A percentile compares a stretch with the other conserved stretches of the same genome.
phyloP scores from a whole-genome alignment of 2,797 vertebrate species.

The Jordanella pulchra region DNA sequence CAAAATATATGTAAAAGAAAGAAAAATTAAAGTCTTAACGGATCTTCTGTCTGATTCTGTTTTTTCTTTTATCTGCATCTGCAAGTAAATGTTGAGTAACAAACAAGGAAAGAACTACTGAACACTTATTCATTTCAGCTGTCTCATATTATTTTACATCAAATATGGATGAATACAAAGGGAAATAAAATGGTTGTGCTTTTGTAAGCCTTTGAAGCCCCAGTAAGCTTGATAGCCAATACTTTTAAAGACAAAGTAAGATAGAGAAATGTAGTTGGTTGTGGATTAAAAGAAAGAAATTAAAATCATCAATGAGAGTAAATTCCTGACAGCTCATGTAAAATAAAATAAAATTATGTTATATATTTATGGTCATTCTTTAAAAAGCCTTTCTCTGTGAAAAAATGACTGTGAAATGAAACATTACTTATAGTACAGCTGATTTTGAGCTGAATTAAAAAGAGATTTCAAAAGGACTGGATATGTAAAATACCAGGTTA shows the following conservation, averaged over 20 bases:
- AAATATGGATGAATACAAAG: constrained; percentile 55
- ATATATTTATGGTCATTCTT: not conserved
- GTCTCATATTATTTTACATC: constrained; percentile 40
- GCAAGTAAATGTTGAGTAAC: constrained; percentile 9
- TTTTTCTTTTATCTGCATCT: constrained; percentile 23
- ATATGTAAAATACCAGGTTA: no score
- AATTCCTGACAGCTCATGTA: not conserved
- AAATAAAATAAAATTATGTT: not conserved
- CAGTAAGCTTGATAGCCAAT: constrained; percentile 30
- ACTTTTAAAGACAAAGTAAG: constrained; percentile 23
- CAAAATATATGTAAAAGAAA: constrained; percentile 67
- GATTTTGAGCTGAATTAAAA: not conserved
- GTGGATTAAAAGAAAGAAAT: constrained; percentile 16
- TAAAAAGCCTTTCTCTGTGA: not conserved
- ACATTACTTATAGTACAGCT: not conserved
- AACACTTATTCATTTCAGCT: constrained; percentile 37
- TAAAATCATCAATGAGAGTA: no score
- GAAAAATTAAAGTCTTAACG: constrained; percentile 83
- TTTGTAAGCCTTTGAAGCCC: constrained; percentile 47
- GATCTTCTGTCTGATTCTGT: constrained; percentile 61
- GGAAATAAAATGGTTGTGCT: constrained; percentile 49
- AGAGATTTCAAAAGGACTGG: no score
- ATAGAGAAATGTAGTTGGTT: constrained; percentile 10
- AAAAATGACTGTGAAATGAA: not conserved
- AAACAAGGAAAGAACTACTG: constrained; percentile 17